Base-by-base conservation (phyloP, 1,140 invertebrate species). In the Drosophila pandora region DNA sequence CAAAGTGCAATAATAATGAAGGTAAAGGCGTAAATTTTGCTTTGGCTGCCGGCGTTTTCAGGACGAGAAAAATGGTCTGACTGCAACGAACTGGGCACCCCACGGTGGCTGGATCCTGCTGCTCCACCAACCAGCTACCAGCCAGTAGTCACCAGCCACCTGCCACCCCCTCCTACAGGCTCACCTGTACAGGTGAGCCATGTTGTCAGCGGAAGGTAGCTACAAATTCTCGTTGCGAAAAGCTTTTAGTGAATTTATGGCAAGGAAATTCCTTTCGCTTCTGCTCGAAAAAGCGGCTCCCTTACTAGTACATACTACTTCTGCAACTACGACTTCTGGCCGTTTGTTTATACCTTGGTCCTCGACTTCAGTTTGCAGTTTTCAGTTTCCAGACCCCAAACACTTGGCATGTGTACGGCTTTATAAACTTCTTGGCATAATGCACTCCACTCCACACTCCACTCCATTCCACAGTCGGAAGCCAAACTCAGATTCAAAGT, bases 191-290 rank as follows among this genome's bases (percentile, higher is more conserved):
- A 79, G 83, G 82, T 85, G 82, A 85, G 82, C 78, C 82, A 76
- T 68, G 82, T 85, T 85, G 83, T 87, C 83, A 88, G 83, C 83
- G 83, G 83, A 88, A 88, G 83, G 75, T 53, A 88, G 83, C 83
- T 79, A 88, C 83, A 88, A 88, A 88, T 88, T 88, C 81, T 88
- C 71, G 83, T 88, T 83, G 83, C 63, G 41, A 60, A 87, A 88
- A 88, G 83, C 83, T 88, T 88, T 88, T 88, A 88, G 84, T 88
- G 64, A 88, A 88, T 88, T 88, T 88, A 88, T 88, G 83, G 83
- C 83, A 83, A 88, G 83, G 73, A 77, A 88, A 83, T 88, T 77
- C 75, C 75, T 70, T 74, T 74, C 60, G 71, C 70, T 76, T 80
- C 76, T 70, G 64, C 60, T 58, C 32, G 62, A 61, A 52, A 69